Evolutionary conservation across 2,113 vertebrate genomes (phyloP), one percentile per base, ranked within the genome.

Genomic region (Alectura lathami): DNA sequence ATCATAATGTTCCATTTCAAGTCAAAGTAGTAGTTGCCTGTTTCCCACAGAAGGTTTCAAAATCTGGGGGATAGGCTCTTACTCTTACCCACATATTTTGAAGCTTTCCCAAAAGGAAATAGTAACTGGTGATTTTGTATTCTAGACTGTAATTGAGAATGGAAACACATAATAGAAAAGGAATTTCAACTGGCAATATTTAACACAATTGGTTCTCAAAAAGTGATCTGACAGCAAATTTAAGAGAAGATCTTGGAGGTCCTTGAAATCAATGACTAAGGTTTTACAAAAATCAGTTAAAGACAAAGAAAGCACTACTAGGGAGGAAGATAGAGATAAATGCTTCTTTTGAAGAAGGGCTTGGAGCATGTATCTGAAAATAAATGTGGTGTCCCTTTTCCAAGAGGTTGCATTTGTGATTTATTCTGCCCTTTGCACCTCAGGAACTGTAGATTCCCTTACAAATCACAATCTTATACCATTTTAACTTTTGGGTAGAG

Each of bases 1-100:
- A n/a, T 63, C 57, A 83, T 85, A 97, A 64, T 48, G 69, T 95
- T 96, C 96, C 91, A 45, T 79, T 81, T 89, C 92, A 92, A 96
- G 93, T 47, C 75, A 89, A 91, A 89, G 63, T 38, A 87, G 43
- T 86, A 67, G 75, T 91, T 96, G 75, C 63, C 96, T 93, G 66
- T 96, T 97, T 96, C 38, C 50, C 32, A 70, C 2, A 36, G 81
- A 80, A 79, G 32, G 17, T 24, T 94, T 88, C 8, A 53, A 80
- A 93, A 60, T 90, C 51, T 13, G 4, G 13, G 47, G 24, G 63
- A 68, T 22, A 45, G 24, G 13, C 7, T 93, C 94, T 88, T 72
- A 48, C 7, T 93, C 94, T 88, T 72, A 48, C n/a, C 18, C 13
- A 4, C 12, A 9, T 48, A 48, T 56, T 88, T 90, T 64, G 75